Conservation (phyloP, 2,113 vertebrate species). For the Dasyurus viverrinus region DNA sequence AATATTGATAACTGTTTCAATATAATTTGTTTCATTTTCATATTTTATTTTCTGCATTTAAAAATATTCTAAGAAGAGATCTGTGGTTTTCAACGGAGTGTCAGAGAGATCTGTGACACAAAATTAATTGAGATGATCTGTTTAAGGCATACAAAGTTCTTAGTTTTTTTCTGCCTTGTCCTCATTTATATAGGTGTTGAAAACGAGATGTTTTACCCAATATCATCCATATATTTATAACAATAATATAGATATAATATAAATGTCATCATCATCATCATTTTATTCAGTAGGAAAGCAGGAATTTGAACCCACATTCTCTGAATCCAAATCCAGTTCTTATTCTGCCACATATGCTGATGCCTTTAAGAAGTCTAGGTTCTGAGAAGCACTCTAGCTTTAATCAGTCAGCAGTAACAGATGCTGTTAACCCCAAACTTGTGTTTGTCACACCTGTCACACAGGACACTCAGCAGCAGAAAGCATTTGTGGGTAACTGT, state of each 20-base stretch:
- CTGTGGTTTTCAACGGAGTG: neutral
- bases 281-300: neutral
- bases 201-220: neutral
- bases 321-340: neutral
- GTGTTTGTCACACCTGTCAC: neutral
- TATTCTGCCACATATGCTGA: neutral
- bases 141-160: neutral
- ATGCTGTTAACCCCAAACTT: neutral
- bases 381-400: neutral
- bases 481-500: neutral
- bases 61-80: neutral
- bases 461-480: neutral
- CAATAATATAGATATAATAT: neutral
- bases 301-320: neutral
- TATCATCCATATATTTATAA: neutral
- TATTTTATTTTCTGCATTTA: neutral
- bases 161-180: too few species aligned
- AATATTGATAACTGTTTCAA: neutral
- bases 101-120: neutral
- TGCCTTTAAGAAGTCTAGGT: neutral
- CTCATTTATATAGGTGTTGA: neutral
- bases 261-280: neutral
- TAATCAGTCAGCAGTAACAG: neutral
- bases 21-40: neutral
- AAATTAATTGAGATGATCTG: neutral